A percentile compares a stretch with the other conserved stretches of the same genome.
Evolutionary conservation across 2,797 vertebrate genomes (phyloP).

Genomic region (Phrynocephalus guinanensis): DNA sequence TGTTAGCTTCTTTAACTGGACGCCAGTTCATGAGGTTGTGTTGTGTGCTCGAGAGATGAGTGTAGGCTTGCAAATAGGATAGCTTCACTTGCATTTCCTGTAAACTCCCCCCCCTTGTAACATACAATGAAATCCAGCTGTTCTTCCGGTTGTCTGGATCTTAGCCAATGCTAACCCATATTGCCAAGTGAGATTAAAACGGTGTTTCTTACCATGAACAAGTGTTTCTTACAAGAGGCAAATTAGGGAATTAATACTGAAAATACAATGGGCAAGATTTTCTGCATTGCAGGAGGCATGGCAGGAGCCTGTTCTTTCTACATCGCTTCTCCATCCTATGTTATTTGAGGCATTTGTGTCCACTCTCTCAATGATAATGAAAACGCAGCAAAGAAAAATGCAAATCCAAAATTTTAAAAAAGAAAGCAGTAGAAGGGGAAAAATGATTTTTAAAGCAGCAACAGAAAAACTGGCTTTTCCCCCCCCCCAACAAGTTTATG

Average conservation of each 20-base stretch:
- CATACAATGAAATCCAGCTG: background rate
- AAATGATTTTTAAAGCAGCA: background rate
- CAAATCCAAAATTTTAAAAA: background rate
- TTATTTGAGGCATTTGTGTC: background rate
- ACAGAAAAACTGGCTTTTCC: background rate
- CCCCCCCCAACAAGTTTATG: background rate
- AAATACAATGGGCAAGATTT: conserved; percentile 30
- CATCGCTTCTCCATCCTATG: background rate
- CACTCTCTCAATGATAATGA: background rate
- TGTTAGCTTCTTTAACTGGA: background rate
- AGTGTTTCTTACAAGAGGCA: conserved; percentile 30
- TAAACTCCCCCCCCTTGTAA: background rate
- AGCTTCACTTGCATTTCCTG: background rate
- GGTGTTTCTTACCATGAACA: background rate
- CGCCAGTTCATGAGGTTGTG: background rate
- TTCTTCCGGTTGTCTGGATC: conserved; percentile 7
- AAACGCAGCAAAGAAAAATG: background rate
- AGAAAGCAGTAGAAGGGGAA: background rate
- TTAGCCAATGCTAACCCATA: background rate
- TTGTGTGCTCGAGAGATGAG: background rate
- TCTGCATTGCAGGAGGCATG: conserved; percentile 37
- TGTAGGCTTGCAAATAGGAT: background rate
- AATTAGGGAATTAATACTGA: conserved; percentile 26
- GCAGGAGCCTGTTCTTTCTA: background rate
- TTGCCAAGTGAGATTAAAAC: conserved; percentile 12